phyloP scores from a whole-genome alignment of 1,140 invertebrate species.

The Heliconius eleuchia region DNA sequence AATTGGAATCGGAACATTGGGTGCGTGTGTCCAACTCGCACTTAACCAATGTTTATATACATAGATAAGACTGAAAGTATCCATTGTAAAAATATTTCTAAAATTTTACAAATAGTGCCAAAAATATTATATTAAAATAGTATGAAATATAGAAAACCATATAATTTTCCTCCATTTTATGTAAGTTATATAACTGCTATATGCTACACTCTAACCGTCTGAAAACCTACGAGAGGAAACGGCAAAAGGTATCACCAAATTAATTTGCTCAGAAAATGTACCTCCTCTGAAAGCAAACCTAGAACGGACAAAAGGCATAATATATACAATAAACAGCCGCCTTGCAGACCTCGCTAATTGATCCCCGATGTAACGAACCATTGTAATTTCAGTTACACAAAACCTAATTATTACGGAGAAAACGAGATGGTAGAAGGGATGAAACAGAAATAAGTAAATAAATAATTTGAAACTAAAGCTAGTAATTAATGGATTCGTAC shows the following conservation, averaged over 20 bases:
- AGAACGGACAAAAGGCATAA: constrained; percentile 32
- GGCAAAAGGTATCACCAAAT: constrained; percentile 16
- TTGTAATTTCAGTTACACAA: constrained; percentile 51
- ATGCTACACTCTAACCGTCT: neutral
- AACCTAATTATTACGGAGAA: constrained; percentile 47
- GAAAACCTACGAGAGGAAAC: neutral
- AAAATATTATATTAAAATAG: too few species aligned
- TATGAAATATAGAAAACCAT: too few species aligned
- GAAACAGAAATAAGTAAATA: constrained; percentile 39
- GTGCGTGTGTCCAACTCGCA: too few species aligned
- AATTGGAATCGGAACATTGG: too few species aligned
- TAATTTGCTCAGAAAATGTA: constrained; percentile 25
- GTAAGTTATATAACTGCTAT: neutral
- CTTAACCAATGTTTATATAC: too few species aligned
- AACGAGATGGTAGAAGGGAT: constrained; percentile 41
- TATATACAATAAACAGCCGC: constrained; percentile 42
- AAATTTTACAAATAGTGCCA: too few species aligned
- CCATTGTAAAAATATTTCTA: too few species aligned
- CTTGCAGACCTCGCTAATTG: constrained; percentile 54
- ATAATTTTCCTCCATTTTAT: too few species aligned
- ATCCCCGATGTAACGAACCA: constrained; percentile 59
- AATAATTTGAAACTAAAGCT: neutral
- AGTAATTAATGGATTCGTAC: neutral
- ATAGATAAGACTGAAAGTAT: too few species aligned
- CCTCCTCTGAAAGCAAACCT: constrained; percentile 24